Percentiles rank a stretch among this genome's conserved stretches.
Evolutionary conservation across 2,797 vertebrate genomes (phyloP).

Genomic region (Antennarius maculatus): DNA sequence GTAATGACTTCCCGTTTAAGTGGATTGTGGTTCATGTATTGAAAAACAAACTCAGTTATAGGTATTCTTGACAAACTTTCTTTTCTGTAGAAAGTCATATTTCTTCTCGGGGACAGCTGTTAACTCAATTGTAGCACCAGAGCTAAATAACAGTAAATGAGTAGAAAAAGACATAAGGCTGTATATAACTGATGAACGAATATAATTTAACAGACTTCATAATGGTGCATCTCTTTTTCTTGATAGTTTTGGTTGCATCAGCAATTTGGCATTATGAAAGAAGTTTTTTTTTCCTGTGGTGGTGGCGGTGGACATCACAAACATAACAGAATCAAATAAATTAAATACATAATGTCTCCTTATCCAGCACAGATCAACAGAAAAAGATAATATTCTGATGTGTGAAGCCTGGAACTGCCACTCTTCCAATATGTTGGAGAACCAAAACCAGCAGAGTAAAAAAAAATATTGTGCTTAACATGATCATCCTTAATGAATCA

Average conservation of each 20-base stretch:
- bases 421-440: constrained; percentile 47
- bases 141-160: constrained; percentile 36
- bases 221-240: constrained; percentile 17
- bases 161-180: constrained; percentile 23
- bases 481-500: constrained; percentile 70
- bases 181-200: constrained; percentile 27
- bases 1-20: constrained; percentile 82
- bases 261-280: constrained; percentile 65
- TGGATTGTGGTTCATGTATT: constrained; percentile 76
- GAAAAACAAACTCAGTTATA: constrained; percentile 79
- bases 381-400: not conserved
- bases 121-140: constrained; percentile 58
- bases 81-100: constrained; percentile 59
- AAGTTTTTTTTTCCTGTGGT: constrained; percentile 20
- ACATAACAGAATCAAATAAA: constrained; percentile 13
- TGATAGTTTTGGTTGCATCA: constrained; percentile 68
- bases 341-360: not conserved
- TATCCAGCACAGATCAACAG: constrained; percentile 11
- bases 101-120: constrained; percentile 40
- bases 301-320: constrained; percentile 24
- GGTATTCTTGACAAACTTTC: constrained; percentile 73
- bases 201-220: constrained; percentile 21
- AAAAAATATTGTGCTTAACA: constrained; percentile 18
- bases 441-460: constrained; percentile 48
- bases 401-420: constrained; percentile 19